Conservation (phyloP, 2,113 vertebrate species). For the Oenanthe oenanthe region DNA sequence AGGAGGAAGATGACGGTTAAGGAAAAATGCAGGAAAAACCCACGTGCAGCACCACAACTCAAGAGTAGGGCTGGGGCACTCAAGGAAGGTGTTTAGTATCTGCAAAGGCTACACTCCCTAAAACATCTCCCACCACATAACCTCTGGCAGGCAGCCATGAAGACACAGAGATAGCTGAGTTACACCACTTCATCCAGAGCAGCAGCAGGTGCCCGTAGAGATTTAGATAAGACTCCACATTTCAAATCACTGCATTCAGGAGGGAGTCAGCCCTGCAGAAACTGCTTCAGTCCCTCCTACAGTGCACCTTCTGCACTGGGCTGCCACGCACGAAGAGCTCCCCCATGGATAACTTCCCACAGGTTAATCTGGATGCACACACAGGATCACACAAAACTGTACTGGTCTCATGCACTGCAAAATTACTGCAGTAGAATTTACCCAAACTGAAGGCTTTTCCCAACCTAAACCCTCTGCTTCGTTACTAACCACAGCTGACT, state of each 20-base stretch:
- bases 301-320: slow-evolving; percentile 30
- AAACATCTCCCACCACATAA: background rate
- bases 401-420: background rate
- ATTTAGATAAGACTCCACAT: background rate
- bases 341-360: slow-evolving; percentile 18
- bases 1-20: background rate
- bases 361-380: slow-evolving; percentile 26
- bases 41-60: background rate
- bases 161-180: background rate
- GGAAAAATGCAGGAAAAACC: background rate
- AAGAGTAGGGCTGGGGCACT: background rate
- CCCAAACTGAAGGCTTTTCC: background rate
- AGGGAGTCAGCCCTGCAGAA: background rate
- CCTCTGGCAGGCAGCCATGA: background rate
- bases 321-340: background rate
- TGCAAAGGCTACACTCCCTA: background rate
- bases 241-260: slow-evolving; percentile 31
- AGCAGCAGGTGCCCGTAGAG: slow-evolving; percentile 24
- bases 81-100: background rate
- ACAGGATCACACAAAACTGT: background rate
- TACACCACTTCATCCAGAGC: background rate
- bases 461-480: background rate
- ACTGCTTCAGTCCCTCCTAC: slow-evolving; percentile 37
- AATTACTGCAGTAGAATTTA: background rate
- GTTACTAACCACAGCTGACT: background rate